Conservation (phyloP, 2,113 vertebrate species). For the Gobio gobio region DNA sequence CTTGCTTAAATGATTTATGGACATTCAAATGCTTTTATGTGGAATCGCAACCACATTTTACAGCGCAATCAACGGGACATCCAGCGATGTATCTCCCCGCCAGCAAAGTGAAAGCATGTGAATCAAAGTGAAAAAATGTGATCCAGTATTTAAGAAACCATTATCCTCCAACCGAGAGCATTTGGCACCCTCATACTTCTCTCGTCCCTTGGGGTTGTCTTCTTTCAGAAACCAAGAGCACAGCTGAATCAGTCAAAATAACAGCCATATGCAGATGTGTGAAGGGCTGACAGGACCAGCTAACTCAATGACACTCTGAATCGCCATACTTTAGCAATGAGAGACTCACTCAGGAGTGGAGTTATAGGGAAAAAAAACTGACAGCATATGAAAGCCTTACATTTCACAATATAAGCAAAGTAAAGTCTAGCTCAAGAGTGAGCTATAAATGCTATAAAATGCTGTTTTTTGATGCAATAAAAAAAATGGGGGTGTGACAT, state of each 20-base stretch:
- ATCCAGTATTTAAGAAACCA: conserved; percentile 62
- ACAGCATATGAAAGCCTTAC: not conserved
- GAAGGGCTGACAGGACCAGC: not conserved
- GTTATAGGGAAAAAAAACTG: not conserved
- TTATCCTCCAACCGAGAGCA: conserved; percentile 66
- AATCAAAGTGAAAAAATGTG: conserved; percentile 1
- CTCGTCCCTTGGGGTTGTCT: conserved; percentile 56
- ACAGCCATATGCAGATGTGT: conserved; percentile 29
- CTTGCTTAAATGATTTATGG: conserved; percentile 20
- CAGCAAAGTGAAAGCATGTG: conserved; percentile 28
- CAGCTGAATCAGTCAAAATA: conserved; percentile 37
- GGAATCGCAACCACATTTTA: not conserved
- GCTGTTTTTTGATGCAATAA: no score
- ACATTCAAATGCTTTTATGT: conserved; percentile 4
- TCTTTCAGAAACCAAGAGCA: conserved; percentile 29
- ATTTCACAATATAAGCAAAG: conserved; percentile 5
- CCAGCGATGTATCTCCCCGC: not conserved
- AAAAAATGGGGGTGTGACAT: no score
- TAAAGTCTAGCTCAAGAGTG: not conserved
- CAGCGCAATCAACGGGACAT: conserved; percentile 12
- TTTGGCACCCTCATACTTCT: conserved; percentile 62
- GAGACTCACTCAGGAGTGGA: conserved; percentile 16
- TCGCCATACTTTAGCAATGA: not conserved
- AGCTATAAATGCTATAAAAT: not conserved
- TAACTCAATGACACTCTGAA: conserved; percentile 24